phyloP scores from a whole-genome alignment of 2,888 invertebrate species.

The Dasypolia templi region DNA sequence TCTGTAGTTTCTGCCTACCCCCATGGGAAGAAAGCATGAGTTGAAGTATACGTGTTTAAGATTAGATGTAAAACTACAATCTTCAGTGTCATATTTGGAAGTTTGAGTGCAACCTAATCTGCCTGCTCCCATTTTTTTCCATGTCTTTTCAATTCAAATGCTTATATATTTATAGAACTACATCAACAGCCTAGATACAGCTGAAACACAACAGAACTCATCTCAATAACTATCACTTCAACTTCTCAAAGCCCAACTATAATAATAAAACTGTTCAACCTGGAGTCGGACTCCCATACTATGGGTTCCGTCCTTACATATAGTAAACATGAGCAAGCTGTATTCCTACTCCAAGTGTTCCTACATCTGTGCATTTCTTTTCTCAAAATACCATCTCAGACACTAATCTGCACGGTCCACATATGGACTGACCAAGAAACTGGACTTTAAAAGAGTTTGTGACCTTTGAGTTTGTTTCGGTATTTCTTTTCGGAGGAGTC shows the following conservation, averaged over 20 bases:
- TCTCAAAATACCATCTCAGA: no score
- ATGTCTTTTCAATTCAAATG: not conserved
- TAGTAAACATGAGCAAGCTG: not conserved
- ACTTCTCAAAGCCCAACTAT: slow-evolving; percentile 11
- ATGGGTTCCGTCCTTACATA: slow-evolving; percentile 21
- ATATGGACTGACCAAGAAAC: no score
- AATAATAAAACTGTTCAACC: slow-evolving; percentile 25
- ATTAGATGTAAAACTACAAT: not conserved
- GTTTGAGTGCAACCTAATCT: not conserved
- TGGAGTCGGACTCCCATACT: no score
- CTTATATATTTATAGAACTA: no score
- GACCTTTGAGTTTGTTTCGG: no score
- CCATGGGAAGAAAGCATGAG: not conserved
- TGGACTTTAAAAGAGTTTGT: no score
- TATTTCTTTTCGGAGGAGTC: no score
- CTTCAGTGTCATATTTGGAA: not conserved
- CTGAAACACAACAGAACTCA: slow-evolving; percentile 16
- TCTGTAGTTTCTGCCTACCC: not conserved
- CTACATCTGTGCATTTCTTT: no score
- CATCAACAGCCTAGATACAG: not conserved
- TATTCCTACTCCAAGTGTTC: not conserved
- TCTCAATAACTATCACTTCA: slow-evolving; percentile 26
- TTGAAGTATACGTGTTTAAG: not conserved
- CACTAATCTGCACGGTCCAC: no score
- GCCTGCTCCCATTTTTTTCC: no score